A percentile compares a stretch with the other conserved stretches of the same genome.
These are phyloP conservation scores for Drosophila paulistorum DNA, from an alignment of 1,140 invertebrate species.

Conservation along the genomic window DNA sequence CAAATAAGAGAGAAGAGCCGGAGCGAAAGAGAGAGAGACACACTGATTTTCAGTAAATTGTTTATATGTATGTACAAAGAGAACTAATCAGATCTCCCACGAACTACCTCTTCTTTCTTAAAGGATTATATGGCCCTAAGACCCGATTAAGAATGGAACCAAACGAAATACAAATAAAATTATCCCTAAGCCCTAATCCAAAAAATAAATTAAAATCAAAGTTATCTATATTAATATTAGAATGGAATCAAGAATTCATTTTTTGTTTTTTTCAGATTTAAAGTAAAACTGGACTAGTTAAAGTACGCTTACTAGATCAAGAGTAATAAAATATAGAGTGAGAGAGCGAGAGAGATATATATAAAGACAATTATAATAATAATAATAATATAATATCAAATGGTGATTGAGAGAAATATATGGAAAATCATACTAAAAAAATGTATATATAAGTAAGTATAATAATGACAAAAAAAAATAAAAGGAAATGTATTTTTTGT, in stretches of 20 bases:
- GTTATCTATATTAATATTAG: neutral
- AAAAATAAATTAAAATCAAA: neutral
- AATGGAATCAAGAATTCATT: neutral
- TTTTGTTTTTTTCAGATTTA: neutral
- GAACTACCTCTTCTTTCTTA: neutral
- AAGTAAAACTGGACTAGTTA: slow-evolving; percentile 4
- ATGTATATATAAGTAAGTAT: slow-evolving; percentile 35
- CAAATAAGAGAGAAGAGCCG: neutral
- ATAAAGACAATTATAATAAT: slow-evolving; percentile 32
- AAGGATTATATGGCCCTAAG: neutral
- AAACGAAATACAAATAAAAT: neutral
- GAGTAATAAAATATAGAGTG: slow-evolving; percentile 5
- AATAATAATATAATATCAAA: slow-evolving; percentile 50
- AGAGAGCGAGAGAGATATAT: slow-evolving; percentile 26
- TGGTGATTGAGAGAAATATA: slow-evolving; percentile 31
- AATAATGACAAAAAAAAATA: slow-evolving; percentile 38
- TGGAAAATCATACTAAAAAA: slow-evolving; percentile 38
- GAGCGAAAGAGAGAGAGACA: slow-evolving; percentile 1
- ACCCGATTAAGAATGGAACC: neutral
- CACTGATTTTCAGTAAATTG: neutral
- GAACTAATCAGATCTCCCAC: too few species aligned
- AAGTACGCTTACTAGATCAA: slow-evolving; percentile 8
- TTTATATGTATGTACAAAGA: slow-evolving; percentile 5
- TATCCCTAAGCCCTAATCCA: neutral
- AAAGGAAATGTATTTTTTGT: slow-evolving; percentile 39